Evolutionary conservation across 1,140 invertebrate genomes (phyloP), one percentile per base, ranked within the genome.

Genomic region (Leucophenga varia): DNA sequence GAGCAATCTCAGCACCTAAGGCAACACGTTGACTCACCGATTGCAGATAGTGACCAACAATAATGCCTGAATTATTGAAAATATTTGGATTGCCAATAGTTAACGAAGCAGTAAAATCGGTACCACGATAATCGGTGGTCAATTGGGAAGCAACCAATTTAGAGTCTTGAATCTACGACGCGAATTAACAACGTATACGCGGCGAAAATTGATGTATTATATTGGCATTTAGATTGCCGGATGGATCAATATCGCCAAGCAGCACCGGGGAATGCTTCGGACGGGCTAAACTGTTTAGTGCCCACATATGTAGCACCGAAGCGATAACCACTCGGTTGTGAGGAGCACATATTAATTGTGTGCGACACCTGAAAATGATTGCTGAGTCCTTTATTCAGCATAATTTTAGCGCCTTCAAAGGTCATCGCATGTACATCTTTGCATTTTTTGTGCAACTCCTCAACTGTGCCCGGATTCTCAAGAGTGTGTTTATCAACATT

Each of bases 301-400:
- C 97, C 97, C 40, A 99, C 93, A 79, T 96, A 99, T 14, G 96
- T 99, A 25, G 93, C 92, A 36, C 96, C 95, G 79, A 99, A 93
- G 63, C 94, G 87, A 77, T 98, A 98, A 2, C 95, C 95, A 55
- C 92, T 94, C 14, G 91, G 90, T 22, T 85, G 82, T 8, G 85
- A 79, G 30, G 86, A 86, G 65, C 90, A 93, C 84, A 99, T 88
- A 71, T 90, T 90, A 53, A 95, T 78, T 40, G 93, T 91, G 75
- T 97, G 95, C 20, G 90, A 93, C 59, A 99, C 89, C 81, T 99
- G 97, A 77, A 99, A 99, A 76, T 98, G 94, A 79, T 94, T 96
- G 64, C 93, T 98, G 10, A 99, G 83, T n/a, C 90, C 93, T 78
- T 97, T 96, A 59, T 95, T 97, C 13, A 99, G 80, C 80, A 98